Percentiles rank a stretch among this genome's conserved stretches.
Conservation (phyloP, 2,113 vertebrate species). For the Hyla sarda region DNA sequence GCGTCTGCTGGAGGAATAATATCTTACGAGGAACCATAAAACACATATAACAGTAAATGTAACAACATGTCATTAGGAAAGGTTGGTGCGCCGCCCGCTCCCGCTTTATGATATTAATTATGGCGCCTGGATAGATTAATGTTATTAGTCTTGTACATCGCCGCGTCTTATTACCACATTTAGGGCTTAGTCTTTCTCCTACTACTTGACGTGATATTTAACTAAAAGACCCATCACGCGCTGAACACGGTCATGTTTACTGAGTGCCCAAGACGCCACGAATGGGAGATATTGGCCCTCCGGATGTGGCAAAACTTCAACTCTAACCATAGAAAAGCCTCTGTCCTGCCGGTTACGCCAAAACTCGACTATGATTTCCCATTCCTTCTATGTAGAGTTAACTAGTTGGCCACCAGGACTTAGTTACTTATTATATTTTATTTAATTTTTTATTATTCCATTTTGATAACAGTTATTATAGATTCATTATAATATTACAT, state of each 20-base stretch:
- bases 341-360: too few species aligned
- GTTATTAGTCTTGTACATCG: constrained; percentile 29
- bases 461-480: too few species aligned
- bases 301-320: too few species aligned
- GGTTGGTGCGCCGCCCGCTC: not conserved
- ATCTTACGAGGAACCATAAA: constrained; percentile 27
- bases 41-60: constrained; percentile 31
- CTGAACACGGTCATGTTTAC: not conserved
- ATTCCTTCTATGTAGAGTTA: too few species aligned
- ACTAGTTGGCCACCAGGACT: too few species aligned
- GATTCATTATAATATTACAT: too few species aligned
- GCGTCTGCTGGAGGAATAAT: constrained; percentile 1
- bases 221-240: not conserved
- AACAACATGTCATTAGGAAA: constrained; percentile 45
- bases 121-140: constrained; percentile 17
- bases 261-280: not conserved
- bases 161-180: not conserved
- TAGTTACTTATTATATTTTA: too few species aligned
- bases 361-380: too few species aligned
- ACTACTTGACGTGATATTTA: constrained; percentile 29
- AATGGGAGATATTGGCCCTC: not conserved
- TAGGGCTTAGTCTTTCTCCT: not conserved
- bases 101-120: constrained; percentile 34
- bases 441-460: too few species aligned
- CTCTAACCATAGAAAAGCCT: too few species aligned